Conservation (phyloP, 2,888 invertebrate genomes). For the Eremobia ochroleuca region DNA sequence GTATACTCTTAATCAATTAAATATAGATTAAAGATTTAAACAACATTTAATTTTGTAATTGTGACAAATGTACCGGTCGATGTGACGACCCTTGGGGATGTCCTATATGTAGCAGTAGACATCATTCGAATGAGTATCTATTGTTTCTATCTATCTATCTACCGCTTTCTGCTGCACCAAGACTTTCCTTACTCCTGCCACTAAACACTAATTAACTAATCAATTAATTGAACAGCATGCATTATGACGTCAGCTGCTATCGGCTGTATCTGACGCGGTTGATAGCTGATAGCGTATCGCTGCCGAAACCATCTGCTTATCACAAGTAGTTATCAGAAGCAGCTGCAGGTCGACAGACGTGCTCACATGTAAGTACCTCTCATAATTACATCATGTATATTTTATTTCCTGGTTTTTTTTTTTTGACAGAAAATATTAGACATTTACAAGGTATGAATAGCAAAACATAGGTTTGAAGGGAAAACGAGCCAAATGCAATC, state of each 20-base stretch:
- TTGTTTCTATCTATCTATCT: neutral
- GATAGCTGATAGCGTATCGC: constrained; percentile 35
- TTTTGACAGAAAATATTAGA: accelerated
- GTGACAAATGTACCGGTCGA: neutral
- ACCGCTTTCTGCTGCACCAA: neutral
- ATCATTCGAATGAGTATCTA: neutral
- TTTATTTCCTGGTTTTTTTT: neutral
- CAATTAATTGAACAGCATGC: neutral
- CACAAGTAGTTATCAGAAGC: constrained; percentile 30
- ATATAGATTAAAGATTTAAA: neutral
- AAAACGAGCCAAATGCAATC: neutral
- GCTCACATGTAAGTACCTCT: constrained; percentile 49
- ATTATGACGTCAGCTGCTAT: constrained; percentile 35
- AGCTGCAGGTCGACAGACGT: constrained; percentile 37
- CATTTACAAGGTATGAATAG: neutral
- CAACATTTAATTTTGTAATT: neutral
- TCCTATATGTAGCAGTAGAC: neutral
- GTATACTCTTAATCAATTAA: neutral
- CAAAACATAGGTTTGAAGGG: neutral
- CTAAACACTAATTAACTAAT: neutral
- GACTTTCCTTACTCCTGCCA: neutral
- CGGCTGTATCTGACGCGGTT: constrained; percentile 13
- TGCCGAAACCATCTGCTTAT: constrained; percentile 39
- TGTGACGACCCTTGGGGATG: neutral
- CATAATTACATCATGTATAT: neutral